Evolutionary conservation across 92 coral and sea anemone species (phyloP).

Genomic region (Palythoa caribaeorum): DNA sequence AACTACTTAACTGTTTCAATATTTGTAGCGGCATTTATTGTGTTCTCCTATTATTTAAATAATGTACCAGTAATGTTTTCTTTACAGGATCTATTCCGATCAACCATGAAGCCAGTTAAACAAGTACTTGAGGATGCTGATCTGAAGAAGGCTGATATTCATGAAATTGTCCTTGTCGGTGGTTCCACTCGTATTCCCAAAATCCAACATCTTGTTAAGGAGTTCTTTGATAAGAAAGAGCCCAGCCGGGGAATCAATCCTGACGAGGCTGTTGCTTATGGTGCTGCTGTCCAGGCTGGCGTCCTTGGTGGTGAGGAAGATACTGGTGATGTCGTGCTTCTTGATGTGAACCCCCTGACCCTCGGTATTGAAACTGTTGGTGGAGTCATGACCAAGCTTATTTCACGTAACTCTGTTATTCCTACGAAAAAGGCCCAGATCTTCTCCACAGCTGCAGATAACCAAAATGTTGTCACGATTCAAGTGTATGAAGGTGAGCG

Average conservation of each 20-base stretch:
- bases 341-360: constrained; percentile 97
- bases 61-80: neutral
- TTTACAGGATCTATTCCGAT: constrained; percentile 81
- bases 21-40: neutral
- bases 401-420: constrained; percentile 94
- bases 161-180: constrained; percentile 98
- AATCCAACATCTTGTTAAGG: constrained; percentile 91
- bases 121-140: constrained; percentile 92
- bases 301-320: constrained; percentile 99
- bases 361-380: constrained; percentile 99
- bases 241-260: constrained; percentile 99
- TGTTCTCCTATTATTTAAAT: neutral
- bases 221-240: constrained; percentile 91
- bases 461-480: constrained; percentile 98
- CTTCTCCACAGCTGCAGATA: constrained; percentile 99
- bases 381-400: constrained; percentile 99
- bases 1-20: neutral
- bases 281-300: constrained; percentile 99
- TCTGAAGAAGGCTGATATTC: constrained; percentile 86
- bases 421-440: constrained; percentile 98
- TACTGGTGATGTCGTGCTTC: constrained; percentile 96
- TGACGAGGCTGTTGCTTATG: constrained; percentile 99
- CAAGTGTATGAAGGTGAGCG: constrained; percentile 98
- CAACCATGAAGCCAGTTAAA: constrained; percentile 88
- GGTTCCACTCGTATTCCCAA: constrained; percentile 99